Evolutionary conservation across 1,140 invertebrate genomes (phyloP).

Genomic region (Chymomyza costata): DNA sequence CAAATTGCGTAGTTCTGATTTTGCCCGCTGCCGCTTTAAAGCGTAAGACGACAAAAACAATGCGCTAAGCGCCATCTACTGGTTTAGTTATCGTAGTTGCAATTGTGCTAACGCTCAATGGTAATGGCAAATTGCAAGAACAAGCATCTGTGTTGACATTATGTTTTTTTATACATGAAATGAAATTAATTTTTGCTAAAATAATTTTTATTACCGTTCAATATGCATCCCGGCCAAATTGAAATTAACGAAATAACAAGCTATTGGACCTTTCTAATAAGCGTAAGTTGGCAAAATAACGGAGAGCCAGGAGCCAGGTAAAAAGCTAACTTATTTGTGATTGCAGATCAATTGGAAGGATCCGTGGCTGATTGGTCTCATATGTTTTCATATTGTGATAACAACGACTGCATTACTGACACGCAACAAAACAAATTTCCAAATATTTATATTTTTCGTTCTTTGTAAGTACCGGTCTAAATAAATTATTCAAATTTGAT

Average conservation of each 20-base stretch:
- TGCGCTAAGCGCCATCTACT: too few species aligned
- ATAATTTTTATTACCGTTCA: background rate
- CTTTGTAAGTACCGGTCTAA: constrained; percentile 81
- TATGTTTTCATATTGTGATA: constrained; percentile 85
- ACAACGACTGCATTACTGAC: constrained; percentile 87
- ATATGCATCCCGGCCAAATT: constrained; percentile 65
- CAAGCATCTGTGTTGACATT: too few species aligned
- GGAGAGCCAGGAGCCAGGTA: background rate
- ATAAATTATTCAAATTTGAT: background rate
- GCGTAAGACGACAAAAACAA: too few species aligned
- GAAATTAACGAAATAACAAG: constrained; percentile 80
- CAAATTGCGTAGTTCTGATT: too few species aligned
- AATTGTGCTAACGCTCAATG: too few species aligned
- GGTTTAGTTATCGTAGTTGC: too few species aligned
- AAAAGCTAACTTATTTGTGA: constrained; percentile 7
- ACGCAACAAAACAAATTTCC: constrained; percentile 89
- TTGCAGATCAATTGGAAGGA: constrained; percentile 92
- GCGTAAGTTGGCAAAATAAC: constrained; percentile 76
- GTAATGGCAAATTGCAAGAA: background rate
- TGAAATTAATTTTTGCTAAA: too few species aligned
- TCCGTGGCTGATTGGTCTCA: constrained; percentile 86
- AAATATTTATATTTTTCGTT: constrained; percentile 87
- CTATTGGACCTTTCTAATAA: constrained; percentile 78
- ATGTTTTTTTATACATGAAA: background rate
- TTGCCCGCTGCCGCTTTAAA: too few species aligned